Evolutionary conservation across 2,113 vertebrate genomes (phyloP), one percentile per base, ranked within the genome.

Genomic region (Syngnathus typhle): DNA sequence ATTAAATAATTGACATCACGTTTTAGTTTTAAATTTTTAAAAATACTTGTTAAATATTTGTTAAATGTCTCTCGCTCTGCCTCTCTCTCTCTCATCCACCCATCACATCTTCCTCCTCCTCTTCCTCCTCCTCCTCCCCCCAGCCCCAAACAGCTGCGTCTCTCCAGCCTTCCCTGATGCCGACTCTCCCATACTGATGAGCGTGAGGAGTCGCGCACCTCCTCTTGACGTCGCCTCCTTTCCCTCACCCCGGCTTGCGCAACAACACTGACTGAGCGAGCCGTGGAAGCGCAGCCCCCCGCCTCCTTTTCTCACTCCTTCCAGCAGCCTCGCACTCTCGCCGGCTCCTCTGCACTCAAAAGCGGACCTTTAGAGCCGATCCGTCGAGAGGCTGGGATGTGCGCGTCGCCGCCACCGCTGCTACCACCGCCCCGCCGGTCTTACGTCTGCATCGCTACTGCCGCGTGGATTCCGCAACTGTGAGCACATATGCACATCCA

Each of bases 161-260:
- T 83, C 86, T 84, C 89, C 70, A 78, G 88, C 77, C 84, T 88
- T 83, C 76, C 81, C 82, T 77, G 85, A 84, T 79, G 84, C 86
- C n/a, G 84, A 62, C 86, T 78, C 82, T 86, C 78, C 87, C 88
- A 90, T 91, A 89, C 90, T 87, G 89, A 91, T 91, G 89, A 91
- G 89, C 78, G 74, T 83, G 65, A 79, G 69, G 82, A 89, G 90
- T 87, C 88, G 90, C 89, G 91, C 92, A 88, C 83, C 83, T 85
- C 82, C 83, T 85, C 82, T 84, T 88, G 88, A 89, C 87, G 87
- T 89, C 78, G 85, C 86, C 73, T 80, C 27, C 27, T 58, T 16
- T 36, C 27, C 13, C 81, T 44, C 89, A 89, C 89, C 89, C 87
- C 81, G 89, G 92, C 84, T 90, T 92, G 92, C 91, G 83, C 93